Percentiles rank a stretch among this genome's conserved stretches.
These are phyloP conservation scores for Bubalus kerabau DNA, from an alignment of 2,113 vertebrate genomes.

Conservation along the genomic window DNA sequence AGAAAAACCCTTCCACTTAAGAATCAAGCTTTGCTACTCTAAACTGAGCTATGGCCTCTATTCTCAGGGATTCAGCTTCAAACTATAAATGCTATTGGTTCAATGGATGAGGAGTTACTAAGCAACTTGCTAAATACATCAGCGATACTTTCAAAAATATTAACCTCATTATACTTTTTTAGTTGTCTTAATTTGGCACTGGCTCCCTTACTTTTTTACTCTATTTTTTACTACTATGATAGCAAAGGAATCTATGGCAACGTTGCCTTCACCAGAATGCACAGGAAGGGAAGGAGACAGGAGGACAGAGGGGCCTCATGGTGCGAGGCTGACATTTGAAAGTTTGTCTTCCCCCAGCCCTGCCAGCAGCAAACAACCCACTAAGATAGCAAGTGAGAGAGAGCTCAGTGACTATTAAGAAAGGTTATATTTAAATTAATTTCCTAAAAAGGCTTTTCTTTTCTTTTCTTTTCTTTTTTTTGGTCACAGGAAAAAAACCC, in stretches of 20 bases:
- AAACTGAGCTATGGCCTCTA: not conserved
- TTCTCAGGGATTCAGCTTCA: not conserved
- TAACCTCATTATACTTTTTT: conserved; percentile 4
- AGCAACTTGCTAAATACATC: conserved; percentile 8
- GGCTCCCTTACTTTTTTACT: not conserved
- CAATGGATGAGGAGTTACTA: not conserved
- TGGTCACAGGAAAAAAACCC: not conserved
- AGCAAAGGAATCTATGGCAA: not conserved
- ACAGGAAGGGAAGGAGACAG: not conserved
- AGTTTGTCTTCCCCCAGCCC: not conserved
- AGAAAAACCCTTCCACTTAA: not conserved
- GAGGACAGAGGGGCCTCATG: not conserved
- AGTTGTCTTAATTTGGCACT: conserved; percentile 20
- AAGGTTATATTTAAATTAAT: not conserved
- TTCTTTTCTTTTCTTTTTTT: not conserved
- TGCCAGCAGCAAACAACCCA: not conserved
- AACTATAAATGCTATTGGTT: not conserved
- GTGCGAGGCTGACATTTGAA: not conserved
- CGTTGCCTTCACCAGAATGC: not conserved
- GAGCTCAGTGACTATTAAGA: not conserved
- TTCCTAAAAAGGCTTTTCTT: not conserved
- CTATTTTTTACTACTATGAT: not conserved
- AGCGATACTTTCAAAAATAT: conserved; percentile 27
- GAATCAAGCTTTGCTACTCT: not conserved
- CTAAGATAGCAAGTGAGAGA: not conserved